A percentile compares a stretch with the other conserved stretches of the same genome.
Conservation (phyloP, 2,113 vertebrate species). For the Xenus cinereus region DNA sequence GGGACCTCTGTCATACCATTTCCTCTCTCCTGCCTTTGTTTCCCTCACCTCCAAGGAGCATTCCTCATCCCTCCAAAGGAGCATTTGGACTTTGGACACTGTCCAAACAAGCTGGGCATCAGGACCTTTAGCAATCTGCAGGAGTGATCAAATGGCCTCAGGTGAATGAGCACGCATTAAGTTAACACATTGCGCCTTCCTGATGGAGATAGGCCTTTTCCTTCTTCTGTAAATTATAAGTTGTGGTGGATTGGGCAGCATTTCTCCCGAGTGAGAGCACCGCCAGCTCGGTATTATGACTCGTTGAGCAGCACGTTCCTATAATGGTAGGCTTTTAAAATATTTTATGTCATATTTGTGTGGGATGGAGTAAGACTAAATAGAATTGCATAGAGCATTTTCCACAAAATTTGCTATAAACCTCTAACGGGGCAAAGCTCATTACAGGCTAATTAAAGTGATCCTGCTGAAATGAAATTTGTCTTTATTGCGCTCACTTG, state of each 20-base stretch:
- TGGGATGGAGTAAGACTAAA: not conserved
- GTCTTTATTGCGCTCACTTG: not conserved
- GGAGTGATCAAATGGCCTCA: not conserved
- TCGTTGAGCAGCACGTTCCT: not conserved
- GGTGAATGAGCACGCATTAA: not conserved
- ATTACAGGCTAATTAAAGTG: conserved; percentile 35
- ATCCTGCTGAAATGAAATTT: not conserved
- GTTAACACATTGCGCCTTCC: not conserved
- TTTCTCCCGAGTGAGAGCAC: not conserved
- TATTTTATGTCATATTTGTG: conserved; percentile 23
- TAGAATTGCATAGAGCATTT: not conserved
- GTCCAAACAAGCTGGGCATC: not conserved
- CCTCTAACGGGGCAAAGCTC: not conserved
- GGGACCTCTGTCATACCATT: not conserved
- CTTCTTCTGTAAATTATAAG: not conserved
- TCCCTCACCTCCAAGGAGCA: not conserved
- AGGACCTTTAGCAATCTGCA: not conserved
- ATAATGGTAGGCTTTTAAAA: not conserved
- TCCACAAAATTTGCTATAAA: conserved; percentile 7
- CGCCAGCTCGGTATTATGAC: not conserved
- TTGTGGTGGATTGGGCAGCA: not conserved
- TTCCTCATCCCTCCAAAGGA: no score
- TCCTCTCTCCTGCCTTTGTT: not conserved
- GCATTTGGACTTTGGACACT: not conserved
- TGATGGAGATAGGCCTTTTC: not conserved